Percentiles rank a stretch among this genome's conserved stretches.
Evolutionary conservation across 1,140 invertebrate species (phyloP).

Genomic region (Meloidogyne chitwoodi): DNA sequence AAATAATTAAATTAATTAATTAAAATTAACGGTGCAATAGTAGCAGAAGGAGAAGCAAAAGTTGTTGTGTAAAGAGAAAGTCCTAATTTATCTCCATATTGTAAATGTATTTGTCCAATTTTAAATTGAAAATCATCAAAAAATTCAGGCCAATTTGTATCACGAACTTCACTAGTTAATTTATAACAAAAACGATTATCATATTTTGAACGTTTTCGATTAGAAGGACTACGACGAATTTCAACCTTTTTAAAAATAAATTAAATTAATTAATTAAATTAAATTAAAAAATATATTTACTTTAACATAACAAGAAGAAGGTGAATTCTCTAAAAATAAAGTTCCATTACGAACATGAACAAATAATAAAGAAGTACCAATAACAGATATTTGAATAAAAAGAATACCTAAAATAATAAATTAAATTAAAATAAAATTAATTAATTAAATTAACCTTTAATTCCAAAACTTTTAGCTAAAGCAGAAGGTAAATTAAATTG

Average conservation of each 20-base stretch:
- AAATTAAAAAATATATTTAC: too few relatives aligned
- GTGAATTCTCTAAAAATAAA: conserved; percentile 26
- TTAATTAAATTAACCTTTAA: conserved; percentile 12
- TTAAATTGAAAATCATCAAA: conserved; percentile 29
- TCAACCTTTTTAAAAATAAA: conserved; percentile 2
- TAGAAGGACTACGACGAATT: conserved; percentile 13
- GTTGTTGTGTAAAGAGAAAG: conserved; percentile 19
- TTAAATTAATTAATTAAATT: neutral
- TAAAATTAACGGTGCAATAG: neutral
- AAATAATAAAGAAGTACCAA: conserved; percentile 9
- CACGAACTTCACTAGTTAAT: conserved; percentile 12
- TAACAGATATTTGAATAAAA: conserved; percentile 23
- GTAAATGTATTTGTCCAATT: conserved; percentile 10
- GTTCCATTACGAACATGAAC: conserved; percentile 24
- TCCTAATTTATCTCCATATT: conserved; percentile 26
- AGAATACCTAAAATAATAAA: conserved; percentile 25
- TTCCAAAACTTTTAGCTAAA: conserved; percentile 24
- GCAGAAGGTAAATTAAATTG: conserved; percentile 25
- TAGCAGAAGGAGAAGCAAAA: neutral
- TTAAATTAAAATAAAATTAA: neutral
- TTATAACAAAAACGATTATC: conserved; percentile 8
- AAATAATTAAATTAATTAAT: neutral
- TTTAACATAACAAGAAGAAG: conserved; percentile 28
- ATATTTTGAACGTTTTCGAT: conserved; percentile 31
- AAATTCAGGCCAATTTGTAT: conserved; percentile 28